Base-by-base conservation (phyloP, 30 jellyfish, hydroid and myxozoan species). In the Haliclystus octoradiatus region DNA sequence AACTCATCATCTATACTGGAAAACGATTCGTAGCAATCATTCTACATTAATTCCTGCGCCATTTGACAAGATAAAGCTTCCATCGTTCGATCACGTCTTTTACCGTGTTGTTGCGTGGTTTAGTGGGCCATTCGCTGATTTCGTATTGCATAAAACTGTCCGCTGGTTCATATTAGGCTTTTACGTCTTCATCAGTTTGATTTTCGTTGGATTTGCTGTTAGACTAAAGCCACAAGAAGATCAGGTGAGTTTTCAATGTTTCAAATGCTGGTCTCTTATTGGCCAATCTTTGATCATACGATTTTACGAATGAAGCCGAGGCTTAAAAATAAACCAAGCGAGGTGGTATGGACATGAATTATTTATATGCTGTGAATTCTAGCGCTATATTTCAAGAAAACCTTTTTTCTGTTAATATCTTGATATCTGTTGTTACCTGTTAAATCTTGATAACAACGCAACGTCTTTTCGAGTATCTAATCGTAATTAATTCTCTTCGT, bases 211-310 rank as follows among this genome's bases (percentile, higher is more conserved):
- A 12, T 78, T 68, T 70, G 96, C 96, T 24, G 78, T 69, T 13
- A 81, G 79, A 57, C 89, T 86, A 1, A 64, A 88, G 3, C 96
- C 96, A 26, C 94, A 86, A n/a, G 96, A 86, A 71, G 92, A 86
- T 28, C 93, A 78, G 85, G 96, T 86, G 57, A 66, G 80, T 26
- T 14, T 28, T 1, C 24, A 40, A 9, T 19, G 57, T 19, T 19
- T 5, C 9, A 40, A 9, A 40, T 5, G 57, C 57, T 40, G 57
- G 57, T 19, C 9, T 40, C 57, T 40, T 9, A 40, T 40, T 40
- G 57, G 57, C 57, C 57, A 40, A 19, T 40, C 19, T 40, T 40
- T 19, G 14, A 19, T 40, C 57, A 40, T 40, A 40, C 57, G 57
- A 40, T 40, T 19, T 5, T n/a, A n/a, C n/a, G n/a, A n/a, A n/a